Evolutionary conservation across 2,888 invertebrate species (phyloP), one percentile per base, ranked within the genome.

Genomic region (Phrixothrix hirtus): DNA sequence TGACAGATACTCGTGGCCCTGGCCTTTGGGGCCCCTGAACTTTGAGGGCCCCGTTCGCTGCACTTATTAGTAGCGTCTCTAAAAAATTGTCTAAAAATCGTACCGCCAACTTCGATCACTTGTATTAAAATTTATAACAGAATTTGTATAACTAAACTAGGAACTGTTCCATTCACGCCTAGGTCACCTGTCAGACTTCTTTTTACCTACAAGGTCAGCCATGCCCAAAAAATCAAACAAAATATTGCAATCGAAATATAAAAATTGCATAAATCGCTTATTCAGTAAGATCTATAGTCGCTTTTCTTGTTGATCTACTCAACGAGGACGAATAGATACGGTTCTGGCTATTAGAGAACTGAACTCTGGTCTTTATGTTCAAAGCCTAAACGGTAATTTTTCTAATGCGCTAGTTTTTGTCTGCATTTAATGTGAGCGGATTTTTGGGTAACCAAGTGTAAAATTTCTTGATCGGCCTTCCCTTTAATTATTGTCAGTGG

Each of bases 381-480:
- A 14, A 37, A 38, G 55, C 34, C 37, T 25, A 42, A 55, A 55
- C 36, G 51, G 46, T 42, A 47, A 52, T 44, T 50, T 41, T 55
- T 50, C 37, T 46, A 42, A n/a, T 31, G 25, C 41, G 46, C 45
- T 50, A 46, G 42, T 45, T 50, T 50, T 46, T 45, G 37, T 43
- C 45, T 38, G 50, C 38, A 55, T 55, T 47, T 36, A 41, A 43
- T 27, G 46, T 21, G 55, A 51, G 55, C 55, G 55, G 55, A 46
- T 46, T 42, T 50, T 52, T 58, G 62, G 61, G 58, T 60, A 68
- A 41, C 65, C 62, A 55, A 69, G 65, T 67, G 67, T 67, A 62
- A 69, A 70, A 66, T 68, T 59, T 68, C 65, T 63, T 57, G 63
- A 59, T 63, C 66, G 67, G 69, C 70, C 68, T 68, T 66, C 67